Conservation (phyloP, 2,113 vertebrate genomes). For the Callorhinus ursinus region DNA sequence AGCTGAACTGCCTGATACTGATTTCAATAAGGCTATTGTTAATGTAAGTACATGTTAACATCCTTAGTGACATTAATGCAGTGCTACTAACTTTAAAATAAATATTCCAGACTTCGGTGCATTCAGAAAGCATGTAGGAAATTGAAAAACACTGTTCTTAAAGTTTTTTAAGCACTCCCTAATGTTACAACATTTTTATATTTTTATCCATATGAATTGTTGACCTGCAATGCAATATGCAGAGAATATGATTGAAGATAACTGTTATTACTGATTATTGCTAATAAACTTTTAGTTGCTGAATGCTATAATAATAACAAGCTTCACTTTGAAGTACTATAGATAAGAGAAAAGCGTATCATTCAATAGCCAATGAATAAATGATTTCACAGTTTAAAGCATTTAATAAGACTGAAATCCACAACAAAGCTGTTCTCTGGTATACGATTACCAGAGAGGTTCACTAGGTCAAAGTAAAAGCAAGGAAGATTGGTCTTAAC, state of each 20-base stretch:
- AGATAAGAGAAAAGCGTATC: conserved; percentile 77
- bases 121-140: not conserved
- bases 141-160: not conserved
- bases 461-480: conserved; percentile 86
- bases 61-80: not conserved
- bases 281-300: conserved; percentile 73
- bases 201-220: not conserved
- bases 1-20: not conserved
- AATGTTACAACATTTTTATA: not conserved
- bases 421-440: conserved; percentile 84
- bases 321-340: conserved; percentile 80
- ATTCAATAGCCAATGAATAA: conserved; percentile 78
- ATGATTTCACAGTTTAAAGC: conserved; percentile 78
- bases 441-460: conserved; percentile 86
- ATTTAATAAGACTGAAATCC: conserved; percentile 83
- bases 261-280: conserved; percentile 51
- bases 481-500: not conserved
- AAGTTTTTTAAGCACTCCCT: not conserved
- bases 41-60: not conserved
- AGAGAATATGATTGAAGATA: not conserved
- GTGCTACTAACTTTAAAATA: not conserved
- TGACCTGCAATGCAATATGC: not conserved
- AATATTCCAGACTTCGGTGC: not conserved
- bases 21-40: not conserved
- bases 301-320: conserved; percentile 67